Conservation (phyloP, 2,888 invertebrate species). For the Drosophila nigricruria region DNA sequence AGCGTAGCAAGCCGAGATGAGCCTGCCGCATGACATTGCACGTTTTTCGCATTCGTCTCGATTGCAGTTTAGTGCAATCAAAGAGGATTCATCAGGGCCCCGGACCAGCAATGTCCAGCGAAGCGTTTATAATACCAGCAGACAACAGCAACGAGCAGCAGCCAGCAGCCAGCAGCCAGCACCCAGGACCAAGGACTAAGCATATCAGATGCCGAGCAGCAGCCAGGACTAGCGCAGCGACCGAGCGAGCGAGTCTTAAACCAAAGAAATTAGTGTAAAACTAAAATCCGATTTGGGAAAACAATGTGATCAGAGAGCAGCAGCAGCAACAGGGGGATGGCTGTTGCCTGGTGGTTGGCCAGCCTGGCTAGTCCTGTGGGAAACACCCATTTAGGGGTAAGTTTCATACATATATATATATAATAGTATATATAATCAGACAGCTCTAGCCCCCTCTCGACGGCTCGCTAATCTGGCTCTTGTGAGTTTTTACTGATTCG, state of each 20-base stretch:
- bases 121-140: constrained; percentile 81
- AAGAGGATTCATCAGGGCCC: constrained; percentile 79
- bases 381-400: constrained; percentile 68
- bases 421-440: constrained; percentile 18
- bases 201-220: constrained; percentile 32
- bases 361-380: constrained; percentile 62
- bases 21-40: constrained; percentile 65
- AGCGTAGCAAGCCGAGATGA: constrained; percentile 19
- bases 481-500: constrained; percentile 67
- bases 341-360: constrained; percentile 36
- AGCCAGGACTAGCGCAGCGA: constrained; percentile 42
- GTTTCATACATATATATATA: constrained; percentile 24
- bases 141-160: constrained; percentile 38
- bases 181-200: not conserved
- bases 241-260: constrained; percentile 69
- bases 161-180: constrained; percentile 10
- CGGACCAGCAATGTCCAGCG: constrained; percentile 76
- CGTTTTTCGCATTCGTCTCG: constrained; percentile 79
- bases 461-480: constrained; percentile 67
- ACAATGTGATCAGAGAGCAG: constrained; percentile 74
- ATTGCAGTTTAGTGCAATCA: constrained; percentile 82
- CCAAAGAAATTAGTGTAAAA: constrained; percentile 85
- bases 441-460: constrained; percentile 18
- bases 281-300: constrained; percentile 84
- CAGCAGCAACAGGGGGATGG: not conserved